Conservation (phyloP, 2,888 invertebrate species). For the Smittia aterrima region DNA sequence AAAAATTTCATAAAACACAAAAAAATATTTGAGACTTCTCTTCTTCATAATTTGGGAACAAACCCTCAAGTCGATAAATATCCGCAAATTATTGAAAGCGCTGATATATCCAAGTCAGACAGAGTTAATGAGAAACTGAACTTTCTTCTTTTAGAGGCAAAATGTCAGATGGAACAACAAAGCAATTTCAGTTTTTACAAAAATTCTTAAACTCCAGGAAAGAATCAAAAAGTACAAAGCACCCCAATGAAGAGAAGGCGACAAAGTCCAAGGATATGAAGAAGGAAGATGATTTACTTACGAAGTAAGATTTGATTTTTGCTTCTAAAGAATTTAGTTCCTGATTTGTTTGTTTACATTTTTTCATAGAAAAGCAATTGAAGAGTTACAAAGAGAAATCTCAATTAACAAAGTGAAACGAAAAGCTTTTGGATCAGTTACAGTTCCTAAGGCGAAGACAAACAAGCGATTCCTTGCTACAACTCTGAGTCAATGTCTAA, state of each 20-base stretch:
- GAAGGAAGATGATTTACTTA: conserved; percentile 31
- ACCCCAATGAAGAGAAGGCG: background rate
- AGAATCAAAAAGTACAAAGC: background rate
- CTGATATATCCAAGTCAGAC: too few relatives aligned
- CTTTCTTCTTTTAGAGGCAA: too few relatives aligned
- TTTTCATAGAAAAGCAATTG: conserved; percentile 26
- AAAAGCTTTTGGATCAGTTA: conserved; percentile 3
- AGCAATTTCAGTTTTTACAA: background rate
- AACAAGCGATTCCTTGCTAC: conserved; percentile 26
- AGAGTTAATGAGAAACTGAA: too few relatives aligned
- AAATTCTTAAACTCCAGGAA: conserved; percentile 23
- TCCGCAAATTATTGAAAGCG: too few relatives aligned
- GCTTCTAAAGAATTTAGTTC: too few relatives aligned
- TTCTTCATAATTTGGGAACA: too few relatives aligned
- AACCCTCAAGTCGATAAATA: too few relatives aligned
- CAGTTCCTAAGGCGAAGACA: conserved; percentile 26
- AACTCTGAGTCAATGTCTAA: background rate
- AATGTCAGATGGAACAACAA: too few relatives aligned
- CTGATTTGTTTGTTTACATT: conserved; percentile 11
- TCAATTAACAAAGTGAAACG: conserved; percentile 23
- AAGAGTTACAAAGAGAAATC: conserved; percentile 14
- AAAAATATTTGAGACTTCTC: too few relatives aligned
- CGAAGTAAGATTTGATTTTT: conserved; percentile 29
- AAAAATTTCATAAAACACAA: too few relatives aligned
- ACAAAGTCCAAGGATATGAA: background rate